Base-by-base conservation (phyloP, 2,888 invertebrate species). In the Rosalia funebris region DNA sequence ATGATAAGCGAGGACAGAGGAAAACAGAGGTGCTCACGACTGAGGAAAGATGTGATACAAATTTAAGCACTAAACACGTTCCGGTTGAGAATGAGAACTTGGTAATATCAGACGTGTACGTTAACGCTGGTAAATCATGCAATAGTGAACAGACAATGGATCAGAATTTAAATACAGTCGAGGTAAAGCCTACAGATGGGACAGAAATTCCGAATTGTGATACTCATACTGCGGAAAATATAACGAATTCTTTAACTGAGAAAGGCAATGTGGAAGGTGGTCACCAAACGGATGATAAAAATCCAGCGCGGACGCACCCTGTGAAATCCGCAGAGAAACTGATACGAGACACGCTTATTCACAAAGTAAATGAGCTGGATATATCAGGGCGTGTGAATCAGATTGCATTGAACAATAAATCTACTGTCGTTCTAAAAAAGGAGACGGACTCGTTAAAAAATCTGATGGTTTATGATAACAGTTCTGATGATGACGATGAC, bases 401-500 rank as follows among this genome's bases (percentile, higher is more conserved):
- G 12, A 11, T 1, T 11, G 12, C 42, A 15, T 25, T 44, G 1
- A 17, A 17, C 12, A 48, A 44, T 10, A 31, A 39, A 50, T 58
- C 62, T 14, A 15, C 48, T 11, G 59, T 62, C 32, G 42, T 64
- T 60, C 56, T 54, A 55, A 71, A 57, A 57, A 67, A 47, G 12
- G 14, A 64, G 11, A 55, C 57, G 1, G 32, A 50, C 17, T 64
- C 64, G 1, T 63, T 68, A 25, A 68, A 66, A 11, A 68, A 65
- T 42, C 63, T 70, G 15, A 45, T 68, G 42, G 54, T 61, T 11
- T 71, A 67, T 17, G 56, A 44, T 47, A 65, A 60, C 41, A 46
- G 39, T 12, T 31, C 47, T 34, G 66, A 63, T 37, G 65, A 63
- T 45, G 63, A 60, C 32, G 65, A 78, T 81, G 4, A 69, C 82